Base-by-base conservation (phyloP, 2,888 invertebrate genomes). In the Esperia sulphurella region DNA sequence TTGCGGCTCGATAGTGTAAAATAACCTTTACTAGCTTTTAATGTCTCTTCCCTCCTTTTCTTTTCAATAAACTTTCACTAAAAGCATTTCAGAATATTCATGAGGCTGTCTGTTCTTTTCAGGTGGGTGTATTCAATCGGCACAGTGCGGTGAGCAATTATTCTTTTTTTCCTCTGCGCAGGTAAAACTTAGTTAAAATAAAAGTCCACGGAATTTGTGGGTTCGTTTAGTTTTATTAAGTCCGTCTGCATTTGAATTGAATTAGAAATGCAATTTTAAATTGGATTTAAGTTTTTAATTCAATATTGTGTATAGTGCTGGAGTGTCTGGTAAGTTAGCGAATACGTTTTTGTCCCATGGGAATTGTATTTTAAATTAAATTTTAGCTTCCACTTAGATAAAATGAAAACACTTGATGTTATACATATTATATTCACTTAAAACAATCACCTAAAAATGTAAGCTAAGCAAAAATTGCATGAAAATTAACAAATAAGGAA, bases 31-130 rank as follows among this genome's bases (percentile, higher is more conserved):
- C 51, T 53, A 52, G 54, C 52, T 58, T 59, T 60, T 49, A 57
- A 57, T 52, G 57, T 62, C 59, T 59, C 61, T 64, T 57, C 58
- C 59, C 62, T 21, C 21, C 61, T 60, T 73, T 75, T 73, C 75
- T 74, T 83, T 84, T 83, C 83, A 85, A 85, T 86, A 83, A 86
- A 81, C 74, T 82, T 75, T 63, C 56, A 69, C 71, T 84, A 79
- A 87, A 83, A 84, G 81, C 79, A 59, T 79, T 72, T 68, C 72
- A 67, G 86, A 87, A 87, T 89, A 89, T 89, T 89, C 86, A 89
- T 86, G 84, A 80, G 74, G 66, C 55, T 72, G 75, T 81, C 80
- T 81, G 69, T 81, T 81, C 79, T 78, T 84, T 87, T 79, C 89
- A 89, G 86, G 87, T 85, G 75, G 76, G 82, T 77, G 79, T 74